phyloP scores from a whole-genome alignment of 2,113 vertebrate genomes.

The Percopsis transmontana region DNA sequence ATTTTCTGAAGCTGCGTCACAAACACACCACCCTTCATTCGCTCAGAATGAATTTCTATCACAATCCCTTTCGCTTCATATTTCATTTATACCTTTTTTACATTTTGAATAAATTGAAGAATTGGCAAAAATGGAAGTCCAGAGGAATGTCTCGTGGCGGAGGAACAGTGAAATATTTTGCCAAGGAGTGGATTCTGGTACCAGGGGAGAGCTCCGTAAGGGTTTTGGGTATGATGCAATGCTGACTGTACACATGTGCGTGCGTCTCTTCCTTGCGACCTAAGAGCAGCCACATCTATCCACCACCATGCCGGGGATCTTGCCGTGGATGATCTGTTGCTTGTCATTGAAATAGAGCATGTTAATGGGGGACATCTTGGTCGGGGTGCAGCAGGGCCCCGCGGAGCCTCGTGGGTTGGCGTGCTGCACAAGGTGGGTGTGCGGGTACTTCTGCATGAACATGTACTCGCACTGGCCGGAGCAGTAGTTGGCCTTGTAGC shows the following conservation, averaged over 20 bases:
- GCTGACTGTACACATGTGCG: conserved; percentile 52
- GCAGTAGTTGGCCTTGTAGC: conserved; percentile 99
- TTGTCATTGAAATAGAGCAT: conserved; percentile 99
- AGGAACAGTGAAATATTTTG: conserved; percentile 49
- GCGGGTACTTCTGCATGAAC: conserved; percentile 99
- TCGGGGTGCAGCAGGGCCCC: conserved; percentile 96
- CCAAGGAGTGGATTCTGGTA: conserved; percentile 40
- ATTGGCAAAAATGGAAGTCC: conserved; percentile 66
- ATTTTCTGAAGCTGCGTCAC: conserved; percentile 67
- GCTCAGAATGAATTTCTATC: conserved; percentile 66
- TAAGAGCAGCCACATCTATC: conserved; percentile 97
- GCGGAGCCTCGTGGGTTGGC: conserved; percentile 95
- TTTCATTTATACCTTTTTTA: conserved; percentile 69
- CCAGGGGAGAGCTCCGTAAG: conserved; percentile 58
- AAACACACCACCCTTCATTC: conserved; percentile 59
- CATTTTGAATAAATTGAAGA: conserved; percentile 69
- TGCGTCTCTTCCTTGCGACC: conserved; percentile 45
- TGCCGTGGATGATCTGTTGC: conserved; percentile 98
- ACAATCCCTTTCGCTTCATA: conserved; percentile 63
- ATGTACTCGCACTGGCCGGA: conserved; percentile 99
- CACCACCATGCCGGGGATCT: conserved; percentile 98
- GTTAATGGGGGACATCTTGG: conserved; percentile 99
- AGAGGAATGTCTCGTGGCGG: conserved; percentile 58
- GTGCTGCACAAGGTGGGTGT: conserved; percentile 97
- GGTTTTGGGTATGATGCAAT: conserved; percentile 54